A percentile compares a stretch with the other conserved stretches of the same genome.
Conservation (phyloP, 2,797 vertebrate species). For the Sebastiscus albofasciatus region DNA sequence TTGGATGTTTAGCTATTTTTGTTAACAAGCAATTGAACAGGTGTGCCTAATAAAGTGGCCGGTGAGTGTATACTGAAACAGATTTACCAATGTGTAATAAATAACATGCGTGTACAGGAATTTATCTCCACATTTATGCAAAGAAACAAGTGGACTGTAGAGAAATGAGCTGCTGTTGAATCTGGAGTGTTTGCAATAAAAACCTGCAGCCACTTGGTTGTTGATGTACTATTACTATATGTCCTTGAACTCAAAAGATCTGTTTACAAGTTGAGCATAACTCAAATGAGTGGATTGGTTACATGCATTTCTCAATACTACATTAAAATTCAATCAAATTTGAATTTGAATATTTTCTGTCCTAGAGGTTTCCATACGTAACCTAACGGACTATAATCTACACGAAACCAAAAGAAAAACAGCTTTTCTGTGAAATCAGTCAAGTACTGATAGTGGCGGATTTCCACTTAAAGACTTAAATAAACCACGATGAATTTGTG, state of each 20-base stretch:
- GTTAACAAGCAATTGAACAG: too few relatives aligned
- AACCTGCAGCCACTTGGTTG: too few relatives aligned
- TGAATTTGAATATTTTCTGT: neutral
- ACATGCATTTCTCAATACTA: neutral
- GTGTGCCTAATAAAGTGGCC: too few relatives aligned
- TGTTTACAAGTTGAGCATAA: neutral
- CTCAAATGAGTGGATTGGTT: too few relatives aligned
- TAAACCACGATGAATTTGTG: neutral
- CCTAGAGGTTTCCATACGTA: neutral
- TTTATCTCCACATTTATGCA: neutral
- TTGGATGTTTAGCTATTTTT: too few relatives aligned
- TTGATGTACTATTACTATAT: too few relatives aligned
- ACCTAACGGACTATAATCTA: neutral
- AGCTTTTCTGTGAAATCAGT: neutral
- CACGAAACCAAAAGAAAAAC: neutral
- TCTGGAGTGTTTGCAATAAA: too few relatives aligned
- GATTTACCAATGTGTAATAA: neutral
- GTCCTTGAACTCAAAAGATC: neutral
- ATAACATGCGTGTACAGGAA: neutral
- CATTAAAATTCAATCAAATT: neutral
- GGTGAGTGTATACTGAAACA: too few relatives aligned
- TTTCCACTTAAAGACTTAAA: neutral
- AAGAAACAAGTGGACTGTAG: too few relatives aligned
- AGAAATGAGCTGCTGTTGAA: too few relatives aligned
- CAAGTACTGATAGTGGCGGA: neutral